A percentile compares a stretch with the other conserved stretches of the same genome.
Evolutionary conservation across 2,113 vertebrate genomes (phyloP).

Genomic region (Nesoenas mayeri): DNA sequence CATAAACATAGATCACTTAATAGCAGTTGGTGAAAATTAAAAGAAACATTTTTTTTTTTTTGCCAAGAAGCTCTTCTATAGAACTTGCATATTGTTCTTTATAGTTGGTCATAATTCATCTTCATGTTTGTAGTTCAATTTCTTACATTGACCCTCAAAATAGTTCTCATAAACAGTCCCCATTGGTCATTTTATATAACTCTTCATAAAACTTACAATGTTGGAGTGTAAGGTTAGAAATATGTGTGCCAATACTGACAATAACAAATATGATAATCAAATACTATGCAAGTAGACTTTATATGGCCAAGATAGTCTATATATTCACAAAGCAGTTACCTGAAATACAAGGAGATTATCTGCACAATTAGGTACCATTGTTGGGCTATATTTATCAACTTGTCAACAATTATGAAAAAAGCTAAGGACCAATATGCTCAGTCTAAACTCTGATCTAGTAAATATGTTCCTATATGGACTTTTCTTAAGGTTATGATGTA

Average conservation of each 20-base stretch:
- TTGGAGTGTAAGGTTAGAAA: background rate
- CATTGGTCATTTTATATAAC: background rate
- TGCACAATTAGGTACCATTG: background rate
- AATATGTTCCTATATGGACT: background rate
- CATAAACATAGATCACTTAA: background rate
- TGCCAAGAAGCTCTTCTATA: background rate
- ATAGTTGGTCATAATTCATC: background rate
- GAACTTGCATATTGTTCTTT: background rate
- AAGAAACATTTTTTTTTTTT: background rate
- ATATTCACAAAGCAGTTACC: background rate
- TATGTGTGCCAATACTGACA: background rate
- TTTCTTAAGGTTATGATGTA: background rate
- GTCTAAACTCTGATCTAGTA: background rate
- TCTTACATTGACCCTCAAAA: background rate
- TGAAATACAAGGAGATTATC: background rate
- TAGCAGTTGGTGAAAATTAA: background rate
- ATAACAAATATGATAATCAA: background rate
- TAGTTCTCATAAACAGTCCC: background rate
- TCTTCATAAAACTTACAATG: background rate
- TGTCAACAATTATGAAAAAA: background rate
- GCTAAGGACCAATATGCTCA: background rate
- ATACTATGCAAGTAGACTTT: background rate
- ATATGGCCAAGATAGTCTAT: background rate
- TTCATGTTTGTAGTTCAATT: background rate
- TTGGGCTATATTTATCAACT: background rate